These are phyloP conservation scores for Porphyrio hochstetteri DNA, from an alignment of 2,113 vertebrate species.

Conservation along the genomic window DNA sequence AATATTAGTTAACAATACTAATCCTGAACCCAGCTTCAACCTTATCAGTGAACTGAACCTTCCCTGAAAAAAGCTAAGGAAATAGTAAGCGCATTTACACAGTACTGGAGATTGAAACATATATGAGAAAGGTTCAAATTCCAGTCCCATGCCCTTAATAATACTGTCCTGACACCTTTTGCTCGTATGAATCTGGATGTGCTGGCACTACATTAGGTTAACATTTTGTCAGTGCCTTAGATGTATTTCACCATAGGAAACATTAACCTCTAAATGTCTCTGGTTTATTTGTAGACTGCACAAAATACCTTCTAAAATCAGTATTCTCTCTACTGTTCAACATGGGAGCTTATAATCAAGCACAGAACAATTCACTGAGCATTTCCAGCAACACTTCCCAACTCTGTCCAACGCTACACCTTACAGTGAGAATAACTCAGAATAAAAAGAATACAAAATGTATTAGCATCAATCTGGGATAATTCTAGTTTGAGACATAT, in stretches of 20 bases:
- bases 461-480: neutral
- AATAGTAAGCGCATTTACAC: neutral
- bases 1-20: constrained; percentile 27
- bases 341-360: neutral
- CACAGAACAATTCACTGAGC: neutral
- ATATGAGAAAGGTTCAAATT: neutral
- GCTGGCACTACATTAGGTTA: neutral
- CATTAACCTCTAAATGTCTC: neutral
- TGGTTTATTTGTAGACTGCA: neutral
- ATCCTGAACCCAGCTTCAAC: neutral
- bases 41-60: constrained; percentile 15
- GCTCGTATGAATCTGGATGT: neutral
- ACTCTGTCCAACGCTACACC: neutral
- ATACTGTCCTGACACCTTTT: neutral
- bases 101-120: neutral
- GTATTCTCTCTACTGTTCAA: neutral
- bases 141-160: neutral
- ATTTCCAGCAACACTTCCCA: neutral
- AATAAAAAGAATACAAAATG: neutral
- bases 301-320: neutral
- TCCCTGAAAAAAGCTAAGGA: neutral
- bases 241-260: neutral
- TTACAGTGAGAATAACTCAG: neutral
- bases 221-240: neutral
- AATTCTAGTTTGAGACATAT: neutral